Conservation (phyloP, 2,888 invertebrate species). For the Erebia palarica region DNA sequence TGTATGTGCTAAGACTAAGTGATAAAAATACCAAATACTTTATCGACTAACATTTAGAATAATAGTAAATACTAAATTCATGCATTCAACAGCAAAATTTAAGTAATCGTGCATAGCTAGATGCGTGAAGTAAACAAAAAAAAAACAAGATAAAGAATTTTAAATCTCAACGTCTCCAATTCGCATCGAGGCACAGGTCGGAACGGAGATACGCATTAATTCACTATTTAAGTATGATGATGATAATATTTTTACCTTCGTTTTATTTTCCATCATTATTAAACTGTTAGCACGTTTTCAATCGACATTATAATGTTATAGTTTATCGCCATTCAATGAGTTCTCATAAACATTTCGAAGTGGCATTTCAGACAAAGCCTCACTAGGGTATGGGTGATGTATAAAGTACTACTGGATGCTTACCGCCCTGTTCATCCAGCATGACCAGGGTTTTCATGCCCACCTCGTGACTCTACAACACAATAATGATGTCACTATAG, state of each 20-base stretch:
- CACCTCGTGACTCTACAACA: conserved; percentile 99
- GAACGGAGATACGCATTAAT: conserved; percentile 60
- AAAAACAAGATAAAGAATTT: conserved; percentile 52
- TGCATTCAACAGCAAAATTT: conserved; percentile 78
- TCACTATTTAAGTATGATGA: conserved; percentile 68
- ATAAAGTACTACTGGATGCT: conserved; percentile 86
- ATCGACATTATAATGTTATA: conserved; percentile 60
- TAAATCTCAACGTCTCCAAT: conserved; percentile 56
- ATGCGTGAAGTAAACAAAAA: conserved; percentile 79
- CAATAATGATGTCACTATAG: conserved; percentile 84
- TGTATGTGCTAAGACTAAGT: conserved; percentile 80
- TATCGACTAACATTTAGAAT: conserved; percentile 73
- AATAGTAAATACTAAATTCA: conserved; percentile 68
- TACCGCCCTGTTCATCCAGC: conserved; percentile 99
- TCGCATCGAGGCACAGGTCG: conserved; percentile 47
- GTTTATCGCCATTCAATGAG: conserved; percentile 71
- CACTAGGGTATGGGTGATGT: conserved; percentile 78
- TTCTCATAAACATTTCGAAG: conserved; percentile 70
- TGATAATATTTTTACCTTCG: conserved; percentile 70
- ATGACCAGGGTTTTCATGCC: conserved; percentile 99
- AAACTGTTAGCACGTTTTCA: conserved; percentile 73
- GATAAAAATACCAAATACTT: conserved; percentile 55
- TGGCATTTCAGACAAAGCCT: conserved; percentile 80
- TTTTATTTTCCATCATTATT: conserved; percentile 69
- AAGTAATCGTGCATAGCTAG: conserved; percentile 79